These are phyloP conservation scores for Pogonognathellus flavescens DNA, from an alignment of 1,140 invertebrate genomes.

Conservation along the genomic window DNA sequence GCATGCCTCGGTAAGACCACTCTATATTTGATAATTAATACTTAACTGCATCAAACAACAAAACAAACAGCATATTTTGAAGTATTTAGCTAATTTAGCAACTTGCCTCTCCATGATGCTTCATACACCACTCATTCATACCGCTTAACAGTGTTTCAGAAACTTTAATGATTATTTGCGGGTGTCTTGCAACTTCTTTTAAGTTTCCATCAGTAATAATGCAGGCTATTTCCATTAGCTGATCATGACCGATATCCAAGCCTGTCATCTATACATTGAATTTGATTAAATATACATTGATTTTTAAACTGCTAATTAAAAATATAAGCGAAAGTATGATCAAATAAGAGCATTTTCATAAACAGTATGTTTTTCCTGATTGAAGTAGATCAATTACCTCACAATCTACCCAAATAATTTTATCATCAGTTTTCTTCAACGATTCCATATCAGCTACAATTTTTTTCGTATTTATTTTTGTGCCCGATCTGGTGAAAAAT, in stretches of 20 bases:
- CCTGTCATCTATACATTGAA: slow-evolving; percentile 79
- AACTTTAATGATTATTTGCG: slow-evolving; percentile 86
- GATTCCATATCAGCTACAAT: background rate
- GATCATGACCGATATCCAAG: slow-evolving; percentile 81
- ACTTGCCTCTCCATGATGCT: slow-evolving; percentile 78
- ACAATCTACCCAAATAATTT: slow-evolving; percentile 64
- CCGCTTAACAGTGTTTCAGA: slow-evolving; percentile 78
- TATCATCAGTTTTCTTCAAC: slow-evolving; percentile 27
- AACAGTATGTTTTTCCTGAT: no score
- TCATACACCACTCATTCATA: slow-evolving; percentile 88
- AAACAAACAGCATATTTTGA: no score
- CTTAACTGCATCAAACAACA: no score
- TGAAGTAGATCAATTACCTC: slow-evolving; percentile 59
- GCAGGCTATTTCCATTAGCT: slow-evolving; percentile 90
- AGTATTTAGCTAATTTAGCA: background rate
- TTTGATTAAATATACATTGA: no score
- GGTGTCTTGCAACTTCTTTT: slow-evolving; percentile 83
- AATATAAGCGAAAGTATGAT: no score
- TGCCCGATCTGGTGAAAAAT: background rate
- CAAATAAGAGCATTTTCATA: no score
- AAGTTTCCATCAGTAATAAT: slow-evolving; percentile 87
- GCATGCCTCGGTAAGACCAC: slow-evolving; percentile 81
- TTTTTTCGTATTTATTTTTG: background rate
- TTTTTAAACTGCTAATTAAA: no score
- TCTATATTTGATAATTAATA: no score